A percentile compares a stretch with the other conserved stretches of the same genome.
Conservation (phyloP, 1,140 invertebrate species). For the Leptopilina clavipes region DNA sequence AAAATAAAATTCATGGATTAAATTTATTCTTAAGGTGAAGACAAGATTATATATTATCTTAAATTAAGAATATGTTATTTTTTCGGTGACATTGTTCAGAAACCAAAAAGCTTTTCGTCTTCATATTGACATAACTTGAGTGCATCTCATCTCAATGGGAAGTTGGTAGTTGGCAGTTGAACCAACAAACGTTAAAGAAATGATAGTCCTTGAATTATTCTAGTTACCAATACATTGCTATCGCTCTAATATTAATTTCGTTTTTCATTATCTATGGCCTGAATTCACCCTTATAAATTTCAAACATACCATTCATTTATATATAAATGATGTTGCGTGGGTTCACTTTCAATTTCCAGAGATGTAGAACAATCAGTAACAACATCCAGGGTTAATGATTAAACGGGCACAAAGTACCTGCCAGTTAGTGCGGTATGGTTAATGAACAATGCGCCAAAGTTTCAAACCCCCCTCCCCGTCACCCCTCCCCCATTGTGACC, state of each 20-base stretch:
- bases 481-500: too few species aligned
- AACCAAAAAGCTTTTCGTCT: not conserved
- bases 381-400: slow-evolving; percentile 24
- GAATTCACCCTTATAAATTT: slow-evolving; percentile 22
- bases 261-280: not conserved
- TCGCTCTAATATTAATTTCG: slow-evolving; percentile 8
- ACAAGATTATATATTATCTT: too few species aligned
- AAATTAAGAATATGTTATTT: too few species aligned
- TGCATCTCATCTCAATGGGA: slow-evolving; percentile 1
- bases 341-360: slow-evolving; percentile 13
- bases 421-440: slow-evolving; percentile 1
- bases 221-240: not conserved
- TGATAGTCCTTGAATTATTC: slow-evolving; percentile 19
- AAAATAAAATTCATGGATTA: too few species aligned
- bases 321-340: slow-evolving; percentile 10
- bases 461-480: slow-evolving; percentile 7
- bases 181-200: slow-evolving; percentile 11
- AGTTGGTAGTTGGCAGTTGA: not conserved
- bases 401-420: slow-evolving; percentile 32
- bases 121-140: slow-evolving; percentile 5
- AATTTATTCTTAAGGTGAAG: too few species aligned
- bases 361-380: slow-evolving; percentile 30
- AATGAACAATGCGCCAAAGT: slow-evolving; percentile 31
- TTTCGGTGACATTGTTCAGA: too few species aligned
- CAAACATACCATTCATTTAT: not conserved